Evolutionary conservation across 2,797 vertebrate genomes (phyloP).

Genomic region (Linurgus olivaceus): DNA sequence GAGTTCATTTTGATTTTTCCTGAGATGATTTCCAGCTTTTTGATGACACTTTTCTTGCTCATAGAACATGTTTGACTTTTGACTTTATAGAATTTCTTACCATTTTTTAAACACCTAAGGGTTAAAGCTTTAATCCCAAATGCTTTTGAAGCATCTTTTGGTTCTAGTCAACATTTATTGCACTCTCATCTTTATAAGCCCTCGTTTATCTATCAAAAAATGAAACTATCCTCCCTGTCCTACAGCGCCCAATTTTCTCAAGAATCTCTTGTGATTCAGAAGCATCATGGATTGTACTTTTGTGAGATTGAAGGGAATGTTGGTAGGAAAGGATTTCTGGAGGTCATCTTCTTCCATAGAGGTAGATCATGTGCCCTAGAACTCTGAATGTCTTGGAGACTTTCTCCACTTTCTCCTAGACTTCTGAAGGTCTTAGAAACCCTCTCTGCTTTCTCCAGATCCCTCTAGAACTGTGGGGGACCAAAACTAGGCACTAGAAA

Average conservation of each 20-base stretch:
- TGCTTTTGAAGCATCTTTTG: background rate
- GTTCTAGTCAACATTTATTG: background rate
- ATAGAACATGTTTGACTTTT: background rate
- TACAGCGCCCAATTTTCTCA: background rate
- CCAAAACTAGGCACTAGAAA: background rate
- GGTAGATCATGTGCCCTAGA: background rate
- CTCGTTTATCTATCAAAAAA: background rate
- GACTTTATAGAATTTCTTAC: background rate
- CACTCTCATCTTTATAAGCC: background rate
- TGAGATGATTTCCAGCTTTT: background rate
- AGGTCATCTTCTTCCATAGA: background rate
- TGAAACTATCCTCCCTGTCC: background rate
- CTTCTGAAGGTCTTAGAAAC: background rate
- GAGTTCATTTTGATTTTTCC: background rate
- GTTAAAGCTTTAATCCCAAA: background rate
- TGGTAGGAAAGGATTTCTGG: background rate
- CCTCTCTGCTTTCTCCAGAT: background rate
- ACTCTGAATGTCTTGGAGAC: background rate
- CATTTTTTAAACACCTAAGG: background rate
- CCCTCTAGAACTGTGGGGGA: background rate
- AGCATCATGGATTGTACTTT: background rate
- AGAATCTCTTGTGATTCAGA: background rate
- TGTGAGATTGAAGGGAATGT: background rate
- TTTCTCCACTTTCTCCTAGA: background rate
- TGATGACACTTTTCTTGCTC: background rate